Base-by-base conservation (phyloP, 92 coral and sea anemone genomes). In the Montipora capitata region DNA sequence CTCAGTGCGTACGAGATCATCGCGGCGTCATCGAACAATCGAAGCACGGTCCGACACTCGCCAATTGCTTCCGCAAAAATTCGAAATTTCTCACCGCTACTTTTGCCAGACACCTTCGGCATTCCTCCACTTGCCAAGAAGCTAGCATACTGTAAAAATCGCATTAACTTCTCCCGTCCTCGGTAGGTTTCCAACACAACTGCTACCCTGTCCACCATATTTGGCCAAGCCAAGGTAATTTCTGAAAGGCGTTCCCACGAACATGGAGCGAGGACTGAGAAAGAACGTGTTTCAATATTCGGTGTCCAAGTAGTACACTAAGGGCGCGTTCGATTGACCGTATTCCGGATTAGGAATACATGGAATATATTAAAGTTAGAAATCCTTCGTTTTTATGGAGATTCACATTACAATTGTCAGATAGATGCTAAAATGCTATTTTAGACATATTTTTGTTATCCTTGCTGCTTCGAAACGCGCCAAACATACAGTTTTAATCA, bases 21-120 rank as follows among this genome's bases (percentile, higher is more conserved):
- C 38, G 98, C 93, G 40, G 94, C 88, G 54, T 95, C 98, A 82
- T 95, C 98, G 83, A 95, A 95, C 85, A 95, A 89, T 16, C 98
- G 90, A 69, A 95, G 87, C 4, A 93, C 88, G 1, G 93, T 89
- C 2, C 98, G 91, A 62, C 93, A 93, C n/a, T 95, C 98, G 66
- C 86, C 82, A 61, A 95, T 51, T 10, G 94, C 89, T 4, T 67
- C 91, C 1, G 95, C 85, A 27, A 93, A 85, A 52, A 87, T 85
- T 16, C 78, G 76, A 5, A 95, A 83, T 45, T 90, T 95, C n/a
- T 79, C 78, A 10, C 89, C 93, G 27, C 87, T 59, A 7, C 85
- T 72, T 10, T 68, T 45, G 58, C 43, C 71, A 8, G 92, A 69
- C 35, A 62, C 66, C 18, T 95, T 81, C 16, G 64, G 86, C 7